Percentiles rank a stretch among this genome's conserved stretches.
Evolutionary conservation across 1,140 invertebrate genomes (phyloP).

Genomic region (Anastrepha ludens): DNA sequence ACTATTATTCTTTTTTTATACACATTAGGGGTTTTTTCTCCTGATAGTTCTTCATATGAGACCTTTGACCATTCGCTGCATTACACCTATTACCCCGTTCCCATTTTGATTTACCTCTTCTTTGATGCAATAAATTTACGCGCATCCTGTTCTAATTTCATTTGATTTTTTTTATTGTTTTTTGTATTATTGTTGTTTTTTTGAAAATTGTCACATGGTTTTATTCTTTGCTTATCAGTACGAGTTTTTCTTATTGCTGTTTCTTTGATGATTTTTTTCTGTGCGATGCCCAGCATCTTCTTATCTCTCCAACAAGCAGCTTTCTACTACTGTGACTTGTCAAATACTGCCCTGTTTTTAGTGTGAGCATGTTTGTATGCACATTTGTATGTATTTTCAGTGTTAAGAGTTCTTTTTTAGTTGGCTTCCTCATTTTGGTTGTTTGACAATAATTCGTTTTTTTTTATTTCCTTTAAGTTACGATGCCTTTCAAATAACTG

Average conservation of each 20-base stretch:
- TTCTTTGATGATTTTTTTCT: background rate
- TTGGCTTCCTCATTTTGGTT: slow-evolving; percentile 20
- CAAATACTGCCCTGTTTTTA: background rate
- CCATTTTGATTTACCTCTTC: slow-evolving; percentile 22
- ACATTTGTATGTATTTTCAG: background rate
- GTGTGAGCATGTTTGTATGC: background rate
- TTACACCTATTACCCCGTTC: background rate
- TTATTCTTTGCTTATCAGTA: slow-evolving; percentile 1
- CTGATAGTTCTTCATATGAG: background rate
- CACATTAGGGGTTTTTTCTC: background rate
- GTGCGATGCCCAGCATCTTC: background rate
- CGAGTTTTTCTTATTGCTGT: background rate
- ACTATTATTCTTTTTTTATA: background rate
- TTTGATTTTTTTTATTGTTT: too few species aligned
- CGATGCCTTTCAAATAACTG: slow-evolving; percentile 4
- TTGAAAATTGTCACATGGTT: background rate
- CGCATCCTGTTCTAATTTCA: background rate
- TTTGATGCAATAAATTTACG: background rate
- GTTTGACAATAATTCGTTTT: slow-evolving; percentile 2
- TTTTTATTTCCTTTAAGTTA: background rate
- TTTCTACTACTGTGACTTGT: slow-evolving; percentile 41
- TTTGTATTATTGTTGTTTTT: background rate
- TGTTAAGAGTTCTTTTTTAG: background rate
- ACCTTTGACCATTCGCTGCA: background rate
- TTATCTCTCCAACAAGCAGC: slow-evolving; percentile 21